Evolutionary conservation across 64 coral and sea anemone species (phyloP).

Genomic region (Montipora foliosa): DNA sequence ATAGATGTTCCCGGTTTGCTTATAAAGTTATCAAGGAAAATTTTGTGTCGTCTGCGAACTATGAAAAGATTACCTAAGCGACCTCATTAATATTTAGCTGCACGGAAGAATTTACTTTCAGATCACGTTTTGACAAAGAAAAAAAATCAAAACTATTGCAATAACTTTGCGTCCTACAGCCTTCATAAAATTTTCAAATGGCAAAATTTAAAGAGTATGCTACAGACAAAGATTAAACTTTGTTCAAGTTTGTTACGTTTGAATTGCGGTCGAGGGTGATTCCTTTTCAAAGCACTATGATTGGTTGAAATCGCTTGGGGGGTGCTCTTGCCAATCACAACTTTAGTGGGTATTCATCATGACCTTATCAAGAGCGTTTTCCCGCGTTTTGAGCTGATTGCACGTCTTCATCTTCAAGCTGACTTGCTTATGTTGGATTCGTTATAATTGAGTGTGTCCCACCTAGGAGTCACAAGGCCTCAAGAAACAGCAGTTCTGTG

Average conservation of each 20-base stretch:
- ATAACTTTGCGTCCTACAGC: not conserved
- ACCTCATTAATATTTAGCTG: too few species aligned
- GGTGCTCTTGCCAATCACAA: not conserved
- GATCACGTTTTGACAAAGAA: too few species aligned
- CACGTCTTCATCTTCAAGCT: not conserved
- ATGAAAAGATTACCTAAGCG: too few species aligned
- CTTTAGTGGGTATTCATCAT: not conserved
- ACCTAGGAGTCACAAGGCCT: not conserved
- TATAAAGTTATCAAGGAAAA: too few species aligned
- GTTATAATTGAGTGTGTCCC: not conserved
- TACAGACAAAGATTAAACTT: not conserved
- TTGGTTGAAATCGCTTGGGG: not conserved
- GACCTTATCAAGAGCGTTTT: too few species aligned
- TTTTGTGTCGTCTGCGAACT: too few species aligned
- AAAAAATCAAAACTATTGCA: too few species aligned
- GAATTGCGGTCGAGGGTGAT: not conserved
- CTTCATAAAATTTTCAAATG: too few species aligned
- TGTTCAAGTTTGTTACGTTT: not conserved
- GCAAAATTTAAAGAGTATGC: too few species aligned
- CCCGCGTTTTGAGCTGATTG: not conserved
- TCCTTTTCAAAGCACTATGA: not conserved
- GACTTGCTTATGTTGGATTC: not conserved
- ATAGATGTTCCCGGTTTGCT: too few species aligned
- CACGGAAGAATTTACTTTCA: too few species aligned
- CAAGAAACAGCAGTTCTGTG: not conserved